Evolutionary conservation across 1,140 invertebrate genomes (phyloP).

Genomic region (Drosophila sproati): DNA sequence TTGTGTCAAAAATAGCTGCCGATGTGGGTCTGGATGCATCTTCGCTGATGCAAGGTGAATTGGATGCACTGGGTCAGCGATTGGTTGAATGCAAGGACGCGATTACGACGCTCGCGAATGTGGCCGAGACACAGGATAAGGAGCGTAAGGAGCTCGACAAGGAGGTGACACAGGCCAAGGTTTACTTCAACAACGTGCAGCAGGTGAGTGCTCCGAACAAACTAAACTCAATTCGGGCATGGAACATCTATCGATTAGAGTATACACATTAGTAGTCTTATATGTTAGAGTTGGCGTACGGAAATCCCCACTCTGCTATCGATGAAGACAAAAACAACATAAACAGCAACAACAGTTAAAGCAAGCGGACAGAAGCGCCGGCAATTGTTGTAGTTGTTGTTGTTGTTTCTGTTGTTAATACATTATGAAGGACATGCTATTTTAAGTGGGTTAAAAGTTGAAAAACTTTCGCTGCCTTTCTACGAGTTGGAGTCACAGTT

Average conservation of each 20-base stretch:
- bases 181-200: slow-evolving; percentile 88
- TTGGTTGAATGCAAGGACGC: slow-evolving; percentile 91
- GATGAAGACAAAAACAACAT: slow-evolving; percentile 18
- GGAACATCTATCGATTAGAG: slow-evolving; percentile 61
- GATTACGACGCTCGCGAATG: slow-evolving; percentile 89
- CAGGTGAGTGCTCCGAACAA: slow-evolving; percentile 85
- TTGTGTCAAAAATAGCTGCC: slow-evolving; percentile 91
- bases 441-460: slow-evolving; percentile 83
- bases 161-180: slow-evolving; percentile 87
- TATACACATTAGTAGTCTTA: slow-evolving; percentile 41
- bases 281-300: slow-evolving; percentile 58
- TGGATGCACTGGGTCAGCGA: slow-evolving; percentile 90
- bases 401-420: slow-evolving; percentile 60
- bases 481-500: slow-evolving; percentile 26
- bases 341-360: slow-evolving; percentile 15
- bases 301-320: slow-evolving; percentile 63
- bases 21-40: slow-evolving; percentile 90
- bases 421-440: slow-evolving; percentile 80
- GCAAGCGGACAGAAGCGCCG: slow-evolving; percentile 26
- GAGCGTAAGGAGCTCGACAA: slow-evolving; percentile 86
- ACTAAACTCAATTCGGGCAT: slow-evolving; percentile 16
- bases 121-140: slow-evolving; percentile 88
- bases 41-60: slow-evolving; percentile 89
- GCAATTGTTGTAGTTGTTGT: slow-evolving; percentile 32
- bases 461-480: slow-evolving; percentile 64